phyloP scores from a whole-genome alignment of 2,888 invertebrate genomes.

The Microplitis deprimator region DNA sequence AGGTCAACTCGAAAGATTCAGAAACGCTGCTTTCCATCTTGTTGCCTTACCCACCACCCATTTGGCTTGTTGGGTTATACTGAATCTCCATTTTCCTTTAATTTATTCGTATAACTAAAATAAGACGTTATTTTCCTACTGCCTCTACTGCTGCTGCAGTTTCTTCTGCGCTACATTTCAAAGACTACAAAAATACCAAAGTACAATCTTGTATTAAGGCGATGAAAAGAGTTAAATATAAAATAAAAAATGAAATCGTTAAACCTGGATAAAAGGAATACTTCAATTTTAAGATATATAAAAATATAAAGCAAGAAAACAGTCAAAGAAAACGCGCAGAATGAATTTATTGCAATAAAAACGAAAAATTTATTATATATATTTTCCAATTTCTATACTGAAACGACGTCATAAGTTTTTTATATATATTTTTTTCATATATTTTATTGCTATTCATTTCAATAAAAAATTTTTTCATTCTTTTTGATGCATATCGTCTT shows the following conservation, averaged over 20 bases:
- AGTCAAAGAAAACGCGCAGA: neutral
- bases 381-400: slow-evolving; percentile 45
- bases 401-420: slow-evolving; percentile 25
- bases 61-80: slow-evolving; percentile 2
- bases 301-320: neutral
- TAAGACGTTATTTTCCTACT: neutral
- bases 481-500: too few species aligned
- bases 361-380: slow-evolving; percentile 29
- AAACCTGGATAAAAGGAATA: neutral
- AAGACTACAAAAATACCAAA: neutral
- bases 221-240: neutral
- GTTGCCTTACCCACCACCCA: slow-evolving; percentile 18
- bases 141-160: neutral
- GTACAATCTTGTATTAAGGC: neutral
- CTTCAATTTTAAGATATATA: neutral
- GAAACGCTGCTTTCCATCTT: slow-evolving; percentile 45
- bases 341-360: neutral
- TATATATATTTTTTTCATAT: slow-evolving; percentile 35
- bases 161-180: neutral
- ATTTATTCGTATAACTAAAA: slow-evolving; percentile 41
- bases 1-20: slow-evolving; percentile 58
- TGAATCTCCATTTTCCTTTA: slow-evolving; percentile 52
- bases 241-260: neutral
- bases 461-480: too few species aligned
- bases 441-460: slow-evolving; percentile 31